Evolutionary conservation across 2,888 invertebrate genomes (phyloP).

Genomic region (Drosophila acutilabella): DNA sequence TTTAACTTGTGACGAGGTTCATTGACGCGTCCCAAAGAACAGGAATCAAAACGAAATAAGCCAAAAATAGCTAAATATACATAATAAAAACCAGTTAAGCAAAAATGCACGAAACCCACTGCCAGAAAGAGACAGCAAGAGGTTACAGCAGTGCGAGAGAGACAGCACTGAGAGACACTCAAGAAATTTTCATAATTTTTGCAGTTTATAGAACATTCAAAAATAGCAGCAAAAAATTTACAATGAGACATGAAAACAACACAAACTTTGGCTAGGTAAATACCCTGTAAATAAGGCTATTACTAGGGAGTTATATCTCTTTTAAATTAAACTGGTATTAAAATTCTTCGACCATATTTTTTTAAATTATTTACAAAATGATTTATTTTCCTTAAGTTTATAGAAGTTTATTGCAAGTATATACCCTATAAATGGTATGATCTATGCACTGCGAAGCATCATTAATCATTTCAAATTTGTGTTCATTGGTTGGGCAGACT

Average conservation of each 20-base stretch:
- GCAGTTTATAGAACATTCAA: slow-evolving; percentile 74
- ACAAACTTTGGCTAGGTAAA: not conserved
- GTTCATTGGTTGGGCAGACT: slow-evolving; percentile 1
- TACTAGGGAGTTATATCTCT: too few species aligned
- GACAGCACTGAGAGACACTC: not conserved
- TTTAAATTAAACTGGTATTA: too few species aligned
- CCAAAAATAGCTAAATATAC: slow-evolving; percentile 78
- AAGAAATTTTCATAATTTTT: slow-evolving; percentile 77
- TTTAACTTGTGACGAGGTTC: slow-evolving; percentile 58
- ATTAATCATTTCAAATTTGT: slow-evolving; percentile 1
- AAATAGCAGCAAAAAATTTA: slow-evolving; percentile 26
- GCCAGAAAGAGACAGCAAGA: not conserved
- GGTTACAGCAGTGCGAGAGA: not conserved
- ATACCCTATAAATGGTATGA: not conserved
- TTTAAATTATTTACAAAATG: too few species aligned
- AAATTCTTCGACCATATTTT: too few species aligned
- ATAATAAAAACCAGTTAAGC: slow-evolving; percentile 72
- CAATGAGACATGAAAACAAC: not conserved
- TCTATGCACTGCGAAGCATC: not conserved
- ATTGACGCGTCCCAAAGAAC: slow-evolving; percentile 73
- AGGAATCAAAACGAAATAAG: slow-evolving; percentile 80
- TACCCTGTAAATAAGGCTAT: slow-evolving; percentile 32
- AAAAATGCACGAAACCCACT: slow-evolving; percentile 49
- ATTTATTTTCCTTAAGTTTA: too few species aligned
- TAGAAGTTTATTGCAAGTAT: not conserved